Percentiles rank a stretch among this genome's conserved stretches.
Evolutionary conservation across 1,140 invertebrate genomes (phyloP).

Genomic region (Condylostylus longicornis): DNA sequence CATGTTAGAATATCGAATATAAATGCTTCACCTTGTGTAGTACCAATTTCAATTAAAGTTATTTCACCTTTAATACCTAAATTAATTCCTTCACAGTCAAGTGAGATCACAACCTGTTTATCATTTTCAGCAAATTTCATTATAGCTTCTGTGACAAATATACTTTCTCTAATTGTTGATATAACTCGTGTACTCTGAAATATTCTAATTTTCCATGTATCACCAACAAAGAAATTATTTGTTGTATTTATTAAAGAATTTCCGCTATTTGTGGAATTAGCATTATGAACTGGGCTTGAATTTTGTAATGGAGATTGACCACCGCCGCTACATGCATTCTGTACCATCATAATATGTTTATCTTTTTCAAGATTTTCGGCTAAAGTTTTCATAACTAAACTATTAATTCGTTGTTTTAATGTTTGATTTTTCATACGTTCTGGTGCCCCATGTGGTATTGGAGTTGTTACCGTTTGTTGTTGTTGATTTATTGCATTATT

Average conservation of each 20-base stretch:
- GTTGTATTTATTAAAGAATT: too few species aligned
- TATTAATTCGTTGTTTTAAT: constrained; percentile 74
- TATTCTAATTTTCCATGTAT: constrained; percentile 66
- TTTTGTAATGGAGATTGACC: constrained; percentile 27
- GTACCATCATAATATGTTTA: constrained; percentile 39
- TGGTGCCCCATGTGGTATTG: constrained; percentile 29
- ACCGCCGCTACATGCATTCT: constrained; percentile 21
- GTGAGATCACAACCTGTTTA: constrained; percentile 48
- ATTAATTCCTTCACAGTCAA: constrained; percentile 87
- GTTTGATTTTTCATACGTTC: constrained; percentile 46
- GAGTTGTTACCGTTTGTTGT: constrained; percentile 13
- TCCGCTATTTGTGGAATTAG: too few species aligned
- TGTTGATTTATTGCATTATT: constrained; percentile 5
- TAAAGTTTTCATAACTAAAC: constrained; percentile 70
- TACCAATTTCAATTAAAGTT: constrained; percentile 75
- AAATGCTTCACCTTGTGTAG: constrained; percentile 58
- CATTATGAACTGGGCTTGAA: too few species aligned
- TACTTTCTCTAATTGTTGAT: constrained; percentile 57
- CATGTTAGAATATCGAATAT: constrained; percentile 83
- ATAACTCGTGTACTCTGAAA: constrained; percentile 65
- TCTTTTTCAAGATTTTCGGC: constrained; percentile 81
- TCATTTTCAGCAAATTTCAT: constrained; percentile 42
- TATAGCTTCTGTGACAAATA: constrained; percentile 62
- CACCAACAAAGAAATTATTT: constrained; percentile 41
- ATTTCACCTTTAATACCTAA: constrained; percentile 68